phyloP scores from a whole-genome alignment of 2,113 vertebrate species.

The Promerops cafer region DNA sequence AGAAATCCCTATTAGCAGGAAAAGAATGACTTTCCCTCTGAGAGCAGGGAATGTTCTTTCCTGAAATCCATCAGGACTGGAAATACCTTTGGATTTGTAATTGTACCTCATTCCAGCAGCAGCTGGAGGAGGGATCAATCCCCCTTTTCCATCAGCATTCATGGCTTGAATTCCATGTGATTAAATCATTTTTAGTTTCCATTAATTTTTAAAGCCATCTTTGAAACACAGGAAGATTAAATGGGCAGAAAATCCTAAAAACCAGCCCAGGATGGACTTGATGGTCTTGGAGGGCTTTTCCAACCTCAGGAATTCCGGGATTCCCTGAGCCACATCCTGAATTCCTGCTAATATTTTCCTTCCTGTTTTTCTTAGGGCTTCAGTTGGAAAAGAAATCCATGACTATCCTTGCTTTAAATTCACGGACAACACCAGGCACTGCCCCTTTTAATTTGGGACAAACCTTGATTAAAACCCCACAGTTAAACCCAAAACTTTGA shows the following conservation, averaged over 20 bases:
- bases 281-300: neutral
- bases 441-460: neutral
- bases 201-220: neutral
- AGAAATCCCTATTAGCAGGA: neutral
- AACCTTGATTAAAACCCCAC: neutral
- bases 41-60: neutral
- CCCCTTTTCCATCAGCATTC: neutral
- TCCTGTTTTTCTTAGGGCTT: neutral
- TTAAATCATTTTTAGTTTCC: neutral
- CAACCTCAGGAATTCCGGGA: neutral
- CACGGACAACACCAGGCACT: neutral
- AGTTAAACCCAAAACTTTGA: neutral
- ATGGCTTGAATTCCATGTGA: neutral
- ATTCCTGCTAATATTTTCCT: neutral
- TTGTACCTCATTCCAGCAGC: neutral
- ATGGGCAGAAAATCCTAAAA: neutral
- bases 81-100: neutral
- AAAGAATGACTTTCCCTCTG: neutral
- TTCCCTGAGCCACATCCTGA: accelerated
- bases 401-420: neutral
- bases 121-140: neutral
- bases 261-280: neutral
- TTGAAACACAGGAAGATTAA: neutral
- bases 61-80: neutral
- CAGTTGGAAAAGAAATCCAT: neutral